Evolutionary conservation across 2,113 vertebrate species (phyloP).

Genomic region (Cebus imitator): DNA sequence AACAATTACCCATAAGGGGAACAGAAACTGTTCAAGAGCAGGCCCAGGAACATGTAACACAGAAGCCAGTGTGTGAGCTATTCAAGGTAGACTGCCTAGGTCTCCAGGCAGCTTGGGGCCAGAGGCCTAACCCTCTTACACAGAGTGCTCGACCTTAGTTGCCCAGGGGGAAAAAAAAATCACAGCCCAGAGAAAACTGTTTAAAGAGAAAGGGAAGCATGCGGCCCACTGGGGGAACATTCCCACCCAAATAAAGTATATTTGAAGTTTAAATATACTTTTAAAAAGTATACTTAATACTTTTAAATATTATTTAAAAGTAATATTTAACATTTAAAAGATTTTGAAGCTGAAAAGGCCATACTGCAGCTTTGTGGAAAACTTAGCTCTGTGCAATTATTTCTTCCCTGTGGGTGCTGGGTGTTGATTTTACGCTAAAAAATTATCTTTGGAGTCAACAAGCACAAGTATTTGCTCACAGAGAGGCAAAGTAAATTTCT

Average conservation of each 20-base stretch:
- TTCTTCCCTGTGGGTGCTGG: not conserved
- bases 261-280: no score
- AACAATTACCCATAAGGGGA: not conserved
- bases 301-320: not conserved
- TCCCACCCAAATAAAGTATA: not conserved
- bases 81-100: not conserved
- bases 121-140: not conserved
- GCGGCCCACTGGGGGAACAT: not conserved
- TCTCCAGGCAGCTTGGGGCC: not conserved
- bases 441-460: not conserved
- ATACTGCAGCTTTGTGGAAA: not conserved
- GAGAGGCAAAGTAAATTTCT: not conserved
- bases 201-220: constrained; percentile 16
- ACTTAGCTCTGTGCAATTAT: not conserved
- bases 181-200: not conserved
- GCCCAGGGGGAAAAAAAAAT: not conserved
- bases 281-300: no score
- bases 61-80: not conserved
- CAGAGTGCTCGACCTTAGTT: not conserved
- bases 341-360: not conserved
- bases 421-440: not conserved
- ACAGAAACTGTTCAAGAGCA: not conserved
- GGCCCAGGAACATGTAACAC: not conserved
- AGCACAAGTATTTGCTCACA: not conserved
- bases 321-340: not conserved